Evolutionary conservation across 2,888 invertebrate species (phyloP).

Genomic region (Galerucella nymphaeae): DNA sequence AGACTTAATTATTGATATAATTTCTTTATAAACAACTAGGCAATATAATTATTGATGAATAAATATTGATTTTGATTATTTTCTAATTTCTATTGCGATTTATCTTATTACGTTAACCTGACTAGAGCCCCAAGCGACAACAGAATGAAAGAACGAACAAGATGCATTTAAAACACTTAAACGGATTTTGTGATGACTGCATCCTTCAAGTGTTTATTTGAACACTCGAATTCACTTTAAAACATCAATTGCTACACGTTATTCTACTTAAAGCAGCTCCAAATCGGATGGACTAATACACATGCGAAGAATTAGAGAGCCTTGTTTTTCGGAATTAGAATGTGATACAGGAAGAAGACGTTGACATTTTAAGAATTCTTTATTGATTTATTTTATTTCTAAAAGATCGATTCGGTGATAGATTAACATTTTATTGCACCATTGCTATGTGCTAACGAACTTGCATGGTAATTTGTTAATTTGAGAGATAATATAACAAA

Average conservation of each 20-base stretch:
- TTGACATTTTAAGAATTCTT: slow-evolving; percentile 1
- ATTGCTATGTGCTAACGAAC: not conserved
- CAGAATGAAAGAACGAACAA: slow-evolving; percentile 1
- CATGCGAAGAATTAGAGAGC: slow-evolving; percentile 37
- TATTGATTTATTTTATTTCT: not conserved
- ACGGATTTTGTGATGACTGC: slow-evolving; percentile 38
- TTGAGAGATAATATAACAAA: not conserved
- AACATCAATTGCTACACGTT: slow-evolving; percentile 51
- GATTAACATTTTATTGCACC: not conserved
- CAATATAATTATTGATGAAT: no score
- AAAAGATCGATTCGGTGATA: not conserved
- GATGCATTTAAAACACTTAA: slow-evolving; percentile 37
- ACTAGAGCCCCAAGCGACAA: slow-evolving; percentile 11
- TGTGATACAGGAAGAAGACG: slow-evolving; percentile 4
- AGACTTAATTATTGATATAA: no score
- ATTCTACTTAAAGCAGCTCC: slow-evolving; percentile 50
- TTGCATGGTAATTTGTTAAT: not conserved
- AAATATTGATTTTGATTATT: no score
- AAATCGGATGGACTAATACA: slow-evolving; percentile 38
- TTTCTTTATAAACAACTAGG: no score
- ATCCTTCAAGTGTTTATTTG: slow-evolving; percentile 48
- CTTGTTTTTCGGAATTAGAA: slow-evolving; percentile 35
- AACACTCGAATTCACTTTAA: slow-evolving; percentile 47
- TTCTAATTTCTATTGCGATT: not conserved
- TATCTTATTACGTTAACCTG: slow-evolving; percentile 13